Evolutionary conservation across 2,888 invertebrate genomes (phyloP), one percentile per base, ranked within the genome.

Genomic region (Harpalus rubripes): DNA sequence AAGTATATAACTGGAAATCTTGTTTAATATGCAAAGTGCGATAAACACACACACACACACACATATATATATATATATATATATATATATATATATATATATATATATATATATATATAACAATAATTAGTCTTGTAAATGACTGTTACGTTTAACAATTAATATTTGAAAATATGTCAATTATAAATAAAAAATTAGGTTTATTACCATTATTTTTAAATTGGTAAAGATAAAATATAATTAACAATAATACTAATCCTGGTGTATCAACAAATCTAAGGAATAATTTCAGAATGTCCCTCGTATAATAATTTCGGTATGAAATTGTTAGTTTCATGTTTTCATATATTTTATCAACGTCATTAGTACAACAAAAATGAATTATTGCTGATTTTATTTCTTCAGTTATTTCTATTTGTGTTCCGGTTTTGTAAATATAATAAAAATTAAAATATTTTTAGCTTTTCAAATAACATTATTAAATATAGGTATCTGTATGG

Each of bases 251-350:
- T 61, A 61, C 61, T 10, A 61, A 18, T 61, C 61, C 18, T 61
- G 61, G 61, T 61, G 61, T 61, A 18, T 15, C 61, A 8, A 0
- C 61, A 61, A 61, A 61, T 61, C 18, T 61, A 18, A 18, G 4
- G 18, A 61, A 61, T 61, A 61, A 18, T 61, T 61, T 61, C 18
- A 61, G 7, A 18, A 61, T 61, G 7, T 61, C 18, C 18, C 18
- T 18, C 16, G 61, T 8, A 61, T 61, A 61, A 0, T 61, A 18
- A 18, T 61, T 61, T 18, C 61, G 0, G 18, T 61, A 61, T 61
- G 61, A 16, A 61, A 61, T 18, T 61, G 61, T 61, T 61, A 61
- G 6, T 61, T 61, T 61, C 61, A 61, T 18, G 6, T 61, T 61
- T 18, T 4, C 4, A 61, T 18, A 61, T 18, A 61, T 18, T 61